phyloP scores from a whole-genome alignment of 1,140 invertebrate genomes.

The Anthonomus grandis region DNA sequence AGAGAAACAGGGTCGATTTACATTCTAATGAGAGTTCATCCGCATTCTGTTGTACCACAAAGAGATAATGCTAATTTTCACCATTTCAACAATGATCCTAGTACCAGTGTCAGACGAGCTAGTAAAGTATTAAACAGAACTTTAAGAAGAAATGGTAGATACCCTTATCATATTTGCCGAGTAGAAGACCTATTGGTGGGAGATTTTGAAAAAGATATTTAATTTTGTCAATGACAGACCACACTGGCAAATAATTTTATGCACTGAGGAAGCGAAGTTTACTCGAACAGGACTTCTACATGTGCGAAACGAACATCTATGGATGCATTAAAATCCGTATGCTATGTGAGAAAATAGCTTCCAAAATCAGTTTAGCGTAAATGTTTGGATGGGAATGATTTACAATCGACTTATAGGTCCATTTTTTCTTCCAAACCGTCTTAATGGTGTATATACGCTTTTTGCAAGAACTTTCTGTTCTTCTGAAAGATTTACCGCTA shows the following conservation, averaged over 20 bases:
- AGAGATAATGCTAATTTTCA: too few species aligned
- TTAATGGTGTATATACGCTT: not conserved
- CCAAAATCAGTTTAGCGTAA: constrained; percentile 1
- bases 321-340: not conserved
- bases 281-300: not conserved
- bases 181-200: not conserved
- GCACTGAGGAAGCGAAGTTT: not conserved
- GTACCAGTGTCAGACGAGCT: too few species aligned
- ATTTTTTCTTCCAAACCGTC: not conserved
- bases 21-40: too few species aligned
- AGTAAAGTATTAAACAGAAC: not conserved
- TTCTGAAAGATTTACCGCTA: constrained; percentile 5
- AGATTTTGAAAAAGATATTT: not conserved
- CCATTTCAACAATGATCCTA: too few species aligned
- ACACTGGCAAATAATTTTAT: not conserved
- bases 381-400: constrained; percentile 5
- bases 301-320: too few species aligned
- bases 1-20: too few species aligned
- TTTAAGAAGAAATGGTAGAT: not conserved
- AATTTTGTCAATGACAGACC: not conserved
- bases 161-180: not conserved
- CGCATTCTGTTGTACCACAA: too few species aligned
- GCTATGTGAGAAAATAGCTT: not conserved
- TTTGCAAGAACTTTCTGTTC: not conserved
- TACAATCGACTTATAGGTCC: not conserved